Base-by-base conservation (phyloP, 2,113 vertebrate species). In the Lamprotornis superbus region DNA sequence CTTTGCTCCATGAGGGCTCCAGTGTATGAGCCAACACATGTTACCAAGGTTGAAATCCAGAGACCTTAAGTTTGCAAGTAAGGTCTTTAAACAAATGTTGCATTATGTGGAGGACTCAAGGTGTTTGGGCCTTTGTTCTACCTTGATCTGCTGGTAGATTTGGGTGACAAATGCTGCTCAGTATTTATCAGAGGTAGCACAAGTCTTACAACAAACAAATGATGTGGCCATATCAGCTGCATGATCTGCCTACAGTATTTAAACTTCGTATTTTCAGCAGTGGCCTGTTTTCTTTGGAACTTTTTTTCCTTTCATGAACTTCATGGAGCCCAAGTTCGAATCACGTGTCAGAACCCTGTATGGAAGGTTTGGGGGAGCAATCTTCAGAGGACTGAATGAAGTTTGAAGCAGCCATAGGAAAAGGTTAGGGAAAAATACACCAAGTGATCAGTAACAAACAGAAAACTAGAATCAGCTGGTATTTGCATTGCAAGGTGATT, bases 301-400 rank as follows among this genome's bases (percentile, higher is more conserved):
- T 4, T 19, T 61, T 65, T 69, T 74, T 67, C 28, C 11, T 67
- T 53, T 61, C 12, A 33, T 60, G 30, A 11, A 11, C 10, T 86
- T 69, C n/a, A 3, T 28, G 42, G 24, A 74, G 3, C 21, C n/a
- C 39, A 50, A 21, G 31, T 39, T 82, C 12, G 2, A 70, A 42
- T 74, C 50, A 61, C 42, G 16, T 24, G 5, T 42, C 46, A 83
- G 68, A 91, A 52, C 17, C 18, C 31, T 46, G 7, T 61, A 9
- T 25, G 5, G 17, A 3, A 5, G 6, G 10, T 44, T 74, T 0
- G 0, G 12, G 12, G 6, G 6, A 19, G 22, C 7, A 49, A 13
- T 50, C 22, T 27, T 33, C 1, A 3, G 39, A 89, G 28, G 16
- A 81, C 0, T 77, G 33, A 55, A 49, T 18, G 8, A 28, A 42